Evolutionary conservation across 92 coral and sea anemone species (phyloP).

Genomic region (Epizoanthus ramosus): DNA sequence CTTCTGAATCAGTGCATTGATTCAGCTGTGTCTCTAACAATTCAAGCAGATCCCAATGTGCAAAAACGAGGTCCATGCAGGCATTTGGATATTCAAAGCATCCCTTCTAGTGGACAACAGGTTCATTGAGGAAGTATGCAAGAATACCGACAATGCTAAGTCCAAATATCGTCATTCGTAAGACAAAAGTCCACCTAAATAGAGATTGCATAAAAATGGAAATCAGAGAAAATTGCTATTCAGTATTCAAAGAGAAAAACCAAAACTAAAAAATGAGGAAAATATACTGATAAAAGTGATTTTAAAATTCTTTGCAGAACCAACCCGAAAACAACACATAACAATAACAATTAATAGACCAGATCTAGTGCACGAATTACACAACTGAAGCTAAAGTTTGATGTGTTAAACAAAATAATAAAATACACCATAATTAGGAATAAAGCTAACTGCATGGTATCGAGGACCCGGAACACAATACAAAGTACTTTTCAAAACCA

Average conservation of each 20-base stretch:
- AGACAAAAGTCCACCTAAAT: background rate
- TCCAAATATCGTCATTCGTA: background rate
- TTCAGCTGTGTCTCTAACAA: slow-evolving; percentile 18
- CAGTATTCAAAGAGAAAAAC: slow-evolving; percentile 21
- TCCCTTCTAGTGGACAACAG: slow-evolving; percentile 15
- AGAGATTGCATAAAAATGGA: slow-evolving; percentile 31
- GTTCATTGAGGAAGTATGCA: background rate
- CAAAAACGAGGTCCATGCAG: slow-evolving; percentile 17
- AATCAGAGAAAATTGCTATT: slow-evolving; percentile 10
- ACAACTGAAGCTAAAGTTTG: slow-evolving; percentile 15
- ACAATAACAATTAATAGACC: background rate
- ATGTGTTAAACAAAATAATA: slow-evolving; percentile 24
- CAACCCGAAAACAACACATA: background rate
- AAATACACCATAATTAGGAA: slow-evolving; percentile 27
- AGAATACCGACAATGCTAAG: background rate
- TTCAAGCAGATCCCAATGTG: slow-evolving; percentile 10
- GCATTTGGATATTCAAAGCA: slow-evolving; percentile 30
- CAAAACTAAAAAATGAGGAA: background rate
- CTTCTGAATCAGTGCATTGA: slow-evolving; percentile 50
- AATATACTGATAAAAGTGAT: background rate
- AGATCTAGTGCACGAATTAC: background rate
- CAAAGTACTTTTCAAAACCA: slow-evolving; percentile 31
- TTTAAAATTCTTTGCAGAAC: background rate
- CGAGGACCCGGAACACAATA: slow-evolving; percentile 47
- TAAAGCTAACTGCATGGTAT: slow-evolving; percentile 48